Percentiles rank a stretch among this genome's conserved stretches.
Evolutionary conservation across 2,888 invertebrate species (phyloP).

Genomic region (Lepidocyrtoides sp.): DNA sequence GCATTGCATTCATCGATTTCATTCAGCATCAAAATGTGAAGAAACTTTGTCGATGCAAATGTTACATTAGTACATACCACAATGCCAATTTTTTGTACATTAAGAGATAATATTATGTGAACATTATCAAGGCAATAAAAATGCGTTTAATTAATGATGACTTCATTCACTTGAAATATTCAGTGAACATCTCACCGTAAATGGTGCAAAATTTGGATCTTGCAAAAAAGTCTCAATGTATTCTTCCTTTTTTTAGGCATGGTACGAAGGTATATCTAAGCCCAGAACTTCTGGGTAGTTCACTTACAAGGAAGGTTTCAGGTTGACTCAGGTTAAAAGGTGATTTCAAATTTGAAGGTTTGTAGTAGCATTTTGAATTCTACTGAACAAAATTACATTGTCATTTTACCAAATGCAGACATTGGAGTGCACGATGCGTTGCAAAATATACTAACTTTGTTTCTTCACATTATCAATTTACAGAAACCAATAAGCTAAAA

Average conservation of each 20-base stretch:
- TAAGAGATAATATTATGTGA: not conserved
- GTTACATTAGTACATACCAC: not conserved
- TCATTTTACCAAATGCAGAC: no score
- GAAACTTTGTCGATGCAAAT: not conserved
- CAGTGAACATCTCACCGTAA: not conserved
- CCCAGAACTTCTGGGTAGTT: no score
- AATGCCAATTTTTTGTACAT: not conserved
- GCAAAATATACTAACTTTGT: no score
- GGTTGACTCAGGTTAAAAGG: no score
- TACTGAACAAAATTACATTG: no score
- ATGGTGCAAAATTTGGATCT: not conserved
- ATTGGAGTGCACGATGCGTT: no score
- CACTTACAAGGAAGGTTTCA: no score
- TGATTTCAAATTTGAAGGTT: no score
- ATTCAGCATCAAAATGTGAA: not conserved
- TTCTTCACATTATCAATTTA: no score
- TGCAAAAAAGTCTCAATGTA: not conserved
- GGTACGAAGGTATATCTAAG: not conserved
- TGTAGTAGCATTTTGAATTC: no score
- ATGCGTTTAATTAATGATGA: not conserved
- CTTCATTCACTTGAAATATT: not conserved
- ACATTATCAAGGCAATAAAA: not conserved
- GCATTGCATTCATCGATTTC: not conserved
- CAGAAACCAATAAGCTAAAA: no score
- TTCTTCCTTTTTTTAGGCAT: no score